Evolutionary conservation across 2,888 invertebrate species (phyloP).

Genomic region (Mylabris sibirica): DNA sequence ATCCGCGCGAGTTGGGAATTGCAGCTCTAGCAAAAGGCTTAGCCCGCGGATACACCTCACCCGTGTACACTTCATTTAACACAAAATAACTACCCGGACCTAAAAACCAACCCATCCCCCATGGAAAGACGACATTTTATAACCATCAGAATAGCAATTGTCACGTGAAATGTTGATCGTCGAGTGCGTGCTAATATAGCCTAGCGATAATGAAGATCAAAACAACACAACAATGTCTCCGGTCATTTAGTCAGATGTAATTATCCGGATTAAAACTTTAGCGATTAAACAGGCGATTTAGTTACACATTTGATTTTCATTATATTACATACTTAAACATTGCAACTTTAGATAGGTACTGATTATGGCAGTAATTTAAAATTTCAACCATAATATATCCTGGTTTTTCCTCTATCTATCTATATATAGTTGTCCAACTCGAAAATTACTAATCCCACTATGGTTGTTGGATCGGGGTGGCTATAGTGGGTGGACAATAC

Average conservation of each 20-base stretch:
- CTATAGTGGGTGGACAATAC: constrained; percentile 22
- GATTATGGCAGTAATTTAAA: not conserved
- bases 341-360: not conserved
- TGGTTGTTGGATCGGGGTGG: not conserved
- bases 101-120: constrained; percentile 53
- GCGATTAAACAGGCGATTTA: constrained; percentile 32
- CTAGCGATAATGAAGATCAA: constrained; percentile 57
- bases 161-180: constrained; percentile 55
- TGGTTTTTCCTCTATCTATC: too few species aligned
- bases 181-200: constrained; percentile 59
- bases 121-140: constrained; percentile 59
- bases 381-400: not conserved
- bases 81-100: constrained; percentile 57
- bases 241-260: constrained; percentile 51
- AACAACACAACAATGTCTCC: constrained; percentile 45
- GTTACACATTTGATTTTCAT: not conserved
- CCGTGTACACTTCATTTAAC: constrained; percentile 62
- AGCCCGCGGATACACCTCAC: constrained; percentile 59
- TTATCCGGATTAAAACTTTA: constrained; percentile 34
- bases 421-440: not conserved
- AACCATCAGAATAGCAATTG: constrained; percentile 47
- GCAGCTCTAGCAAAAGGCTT: constrained; percentile 60
- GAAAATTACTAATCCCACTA: constrained; percentile 1
- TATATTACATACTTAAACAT: too few species aligned
- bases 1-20: constrained; percentile 58